Evolutionary conservation across 2,113 vertebrate genomes (phyloP).

Genomic region (Eonycteris spelaea): DNA sequence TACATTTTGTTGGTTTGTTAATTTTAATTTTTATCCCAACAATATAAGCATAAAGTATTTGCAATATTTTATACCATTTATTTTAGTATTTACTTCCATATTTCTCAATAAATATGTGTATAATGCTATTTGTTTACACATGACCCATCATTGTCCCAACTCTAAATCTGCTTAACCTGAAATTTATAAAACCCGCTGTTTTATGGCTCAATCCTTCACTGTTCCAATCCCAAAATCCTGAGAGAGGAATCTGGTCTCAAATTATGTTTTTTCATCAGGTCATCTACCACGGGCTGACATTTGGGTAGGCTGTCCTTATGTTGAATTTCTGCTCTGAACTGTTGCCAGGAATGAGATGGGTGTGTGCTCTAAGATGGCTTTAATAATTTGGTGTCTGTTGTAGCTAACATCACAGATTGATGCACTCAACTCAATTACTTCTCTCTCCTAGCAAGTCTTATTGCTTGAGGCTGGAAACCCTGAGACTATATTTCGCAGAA

Average conservation of each 20-base stretch:
- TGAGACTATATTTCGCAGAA: neutral
- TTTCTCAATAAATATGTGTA: neutral
- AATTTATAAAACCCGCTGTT: neutral
- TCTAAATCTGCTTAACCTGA: neutral
- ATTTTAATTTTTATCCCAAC: constrained; percentile 17
- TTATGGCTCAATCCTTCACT: neutral
- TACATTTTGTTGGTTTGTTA: constrained; percentile 33
- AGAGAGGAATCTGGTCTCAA: neutral
- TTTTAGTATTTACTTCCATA: neutral
- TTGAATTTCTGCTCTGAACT: neutral
- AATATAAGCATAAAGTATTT: neutral
- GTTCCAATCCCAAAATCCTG: neutral
- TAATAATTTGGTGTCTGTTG: neutral
- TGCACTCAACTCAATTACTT: neutral
- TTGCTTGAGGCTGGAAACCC: constrained; percentile 22
- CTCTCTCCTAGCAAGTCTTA: neutral
- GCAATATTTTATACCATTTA: neutral
- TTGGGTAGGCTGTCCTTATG: neutral
- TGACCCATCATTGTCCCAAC: neutral
- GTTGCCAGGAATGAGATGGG: neutral
- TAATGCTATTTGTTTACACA: neutral
- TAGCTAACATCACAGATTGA: neutral
- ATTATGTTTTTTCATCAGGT: neutral
- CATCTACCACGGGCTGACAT: neutral
- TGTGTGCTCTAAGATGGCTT: neutral